Base-by-base conservation (phyloP, 1,140 invertebrate species). In the Brachionus calyciflorus region DNA sequence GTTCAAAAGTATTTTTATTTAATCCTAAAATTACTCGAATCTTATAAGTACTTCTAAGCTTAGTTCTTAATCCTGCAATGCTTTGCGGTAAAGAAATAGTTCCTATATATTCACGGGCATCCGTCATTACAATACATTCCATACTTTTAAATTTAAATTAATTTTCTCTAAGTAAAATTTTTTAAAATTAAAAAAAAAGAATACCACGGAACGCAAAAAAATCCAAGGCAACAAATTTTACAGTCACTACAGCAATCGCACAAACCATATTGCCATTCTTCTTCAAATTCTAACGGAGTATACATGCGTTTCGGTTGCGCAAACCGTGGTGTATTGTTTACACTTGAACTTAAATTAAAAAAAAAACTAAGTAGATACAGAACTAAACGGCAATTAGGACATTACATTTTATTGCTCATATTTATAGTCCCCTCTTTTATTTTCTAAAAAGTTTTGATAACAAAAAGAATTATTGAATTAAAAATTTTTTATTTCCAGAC, bases 121-220 rank as follows among this genome's bases (percentile, higher is more conserved):
- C 55, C 17, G 55, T 60, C 55, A 60, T 60, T 0, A 60, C 28
- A 9, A 60, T 60, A 19, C 41, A 70, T 70, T 70, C 65, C 65
- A 49, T 70, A 30, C 48, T 49, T 46, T 46, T 46, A 41, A 24
- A 37, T 3, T 21, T 24, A 33, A 1, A 17, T 1, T n/a, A 7
- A 60, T 60, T 17, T 17, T 46, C 41, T 3, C 14, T 3, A 40
- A 19, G 19, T 12, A 10, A 12, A 46, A 19, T 17, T 6, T 24
- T 48, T 17, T 51, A 5, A 12, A 19, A 51, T 12, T 4, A 51
- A 51, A 48, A 70, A 46, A n/a, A 4, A 46, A 2, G 19, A 28
- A 24, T 70, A 70, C 65, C 65, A 70, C 33, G 48, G 48, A 28
- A 51, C 9, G 24, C 65, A 70, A 70, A 70, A 70, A 33, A 48